Evolutionary conservation across 2,113 vertebrate species (phyloP), one percentile per base, ranked within the genome.

Genomic region (Dryoscopus gambensis): DNA sequence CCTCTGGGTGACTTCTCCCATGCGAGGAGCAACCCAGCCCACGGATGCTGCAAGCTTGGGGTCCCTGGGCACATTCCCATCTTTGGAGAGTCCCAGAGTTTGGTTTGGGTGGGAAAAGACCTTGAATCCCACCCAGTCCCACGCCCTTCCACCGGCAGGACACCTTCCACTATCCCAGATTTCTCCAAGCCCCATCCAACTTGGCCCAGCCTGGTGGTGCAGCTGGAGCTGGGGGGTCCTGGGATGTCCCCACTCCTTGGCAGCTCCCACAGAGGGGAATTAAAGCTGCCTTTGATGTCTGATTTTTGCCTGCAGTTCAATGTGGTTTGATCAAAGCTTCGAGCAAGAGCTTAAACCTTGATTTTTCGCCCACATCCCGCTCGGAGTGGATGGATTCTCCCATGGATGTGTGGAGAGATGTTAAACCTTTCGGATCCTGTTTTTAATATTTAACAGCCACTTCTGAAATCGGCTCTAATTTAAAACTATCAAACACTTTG

Each of bases 141-240:
- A 16, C 7, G 11, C 17, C 50, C 3, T 69, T 15, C 64, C 55
- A 16, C 5, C 39, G 6, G 4, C 27, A 46, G 27, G n/a, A 35
- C n/a, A 8, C 2, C 1, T 7, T 9, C 28, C n/a, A 3, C 7
- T 1, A 0, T 16, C 56, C 74, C 64, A 25, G 13, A 3, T 1
- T 70, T 2, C n/a, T 44, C 46, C 39, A 5, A 31, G 13, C 31
- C 52, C 20, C 52, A 13, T 22, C 73, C 53, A 20, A 2, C 19
- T 23, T 7, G 30, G 12, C 22, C 19, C 22, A 59, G 3, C n/a
- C n/a, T 37, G 64, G 27, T 16, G 39, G 23, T 10, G 12, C 22
- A 31, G 50, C 44, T 8, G 14, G 2, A 42, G 22, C 5, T 2
- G 8, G 6, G 37, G 18, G 19, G 6, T 11, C 63, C 27, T 10